Evolutionary conservation across 1,140 invertebrate genomes (phyloP), one percentile per base, ranked within the genome.

Genomic region (Drosophila pectinifera): DNA sequence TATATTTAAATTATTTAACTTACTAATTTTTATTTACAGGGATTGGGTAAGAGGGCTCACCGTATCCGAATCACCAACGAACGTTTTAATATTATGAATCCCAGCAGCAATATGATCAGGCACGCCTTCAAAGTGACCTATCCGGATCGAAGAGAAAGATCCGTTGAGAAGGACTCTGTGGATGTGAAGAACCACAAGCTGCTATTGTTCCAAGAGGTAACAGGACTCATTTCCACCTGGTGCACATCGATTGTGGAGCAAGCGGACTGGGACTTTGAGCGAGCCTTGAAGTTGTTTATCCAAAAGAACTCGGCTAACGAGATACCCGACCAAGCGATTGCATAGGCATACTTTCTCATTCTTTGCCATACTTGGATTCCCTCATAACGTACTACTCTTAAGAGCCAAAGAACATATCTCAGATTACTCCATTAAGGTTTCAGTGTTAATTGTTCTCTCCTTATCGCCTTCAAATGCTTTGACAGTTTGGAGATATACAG

Each of bases 201-300:
- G 14, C 22, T 79, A 0, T 31, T 92, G 1, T 90, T 92, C 41
- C 74, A 86, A 16, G 84, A 90, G 48, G 18, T 90, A 4, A 90
- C 91, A 2, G 77, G 74, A 0, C 63, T 92, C 5, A 83, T 75
- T 39, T 72, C 73, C 13, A 53, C 78, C 7, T 92, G 91, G 91
- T 91, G 84, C 41, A 91, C 84, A 6, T 58, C 79, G n/a, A 78
- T 91, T 31, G 63, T 86, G 13, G 82, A 90, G 20, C 64, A 78
- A 16, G 85, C 82, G 11, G 55, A 79, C n/a, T 91, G 90, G 90
- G 46, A 85, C 18, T 70, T 90, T 7, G 63, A 81, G 20, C 11
- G 34, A 1, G 78, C 90, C 0, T 11, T 90, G 0, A 22, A 80
- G 3, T 16, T 76, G 39, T 91, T 89, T 24, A 5, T 89, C 3